Percentiles rank a stretch among this genome's conserved stretches.
Conservation (phyloP, 2,888 invertebrate genomes). For the Panopea generosa region DNA sequence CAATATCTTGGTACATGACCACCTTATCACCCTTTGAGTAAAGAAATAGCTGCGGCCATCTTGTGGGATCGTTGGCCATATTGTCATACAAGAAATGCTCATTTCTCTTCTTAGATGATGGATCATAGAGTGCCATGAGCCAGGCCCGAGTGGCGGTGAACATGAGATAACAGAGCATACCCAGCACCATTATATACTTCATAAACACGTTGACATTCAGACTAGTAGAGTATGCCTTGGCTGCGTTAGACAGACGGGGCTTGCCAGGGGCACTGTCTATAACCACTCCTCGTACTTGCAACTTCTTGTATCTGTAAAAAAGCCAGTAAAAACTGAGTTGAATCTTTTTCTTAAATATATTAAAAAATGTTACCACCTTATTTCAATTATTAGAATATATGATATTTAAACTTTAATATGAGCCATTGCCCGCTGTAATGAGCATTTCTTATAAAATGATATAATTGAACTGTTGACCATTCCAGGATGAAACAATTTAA, state of each 20-base stretch:
- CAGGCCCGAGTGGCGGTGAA: slow-evolving; percentile 48
- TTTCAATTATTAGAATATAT: no score
- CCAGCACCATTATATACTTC: slow-evolving; percentile 85
- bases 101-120: slow-evolving; percentile 39
- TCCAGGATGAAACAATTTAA: no score
- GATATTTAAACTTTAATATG: no score
- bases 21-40: slow-evolving; percentile 90
- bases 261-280: slow-evolving; percentile 91
- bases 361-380: no score
- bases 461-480: no score
- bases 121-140: slow-evolving; percentile 38
- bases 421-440: no score
- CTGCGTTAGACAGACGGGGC: slow-evolving; percentile 66
- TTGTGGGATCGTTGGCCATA: slow-evolving; percentile 87
- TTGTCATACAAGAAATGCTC: slow-evolving; percentile 69
- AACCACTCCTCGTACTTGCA: slow-evolving; percentile 82
- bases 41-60: slow-evolving; percentile 90
- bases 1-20: slow-evolving; percentile 89
- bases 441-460: no score
- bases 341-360: no score
- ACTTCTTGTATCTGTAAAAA: slow-evolving; percentile 53
- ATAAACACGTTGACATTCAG: slow-evolving; percentile 65
- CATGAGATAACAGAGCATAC: slow-evolving; percentile 79
- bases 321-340: background rate
- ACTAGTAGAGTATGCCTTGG: slow-evolving; percentile 69